Conservation (phyloP, 2,113 vertebrate genomes). For the Cyprinodon brontotheroides region DNA sequence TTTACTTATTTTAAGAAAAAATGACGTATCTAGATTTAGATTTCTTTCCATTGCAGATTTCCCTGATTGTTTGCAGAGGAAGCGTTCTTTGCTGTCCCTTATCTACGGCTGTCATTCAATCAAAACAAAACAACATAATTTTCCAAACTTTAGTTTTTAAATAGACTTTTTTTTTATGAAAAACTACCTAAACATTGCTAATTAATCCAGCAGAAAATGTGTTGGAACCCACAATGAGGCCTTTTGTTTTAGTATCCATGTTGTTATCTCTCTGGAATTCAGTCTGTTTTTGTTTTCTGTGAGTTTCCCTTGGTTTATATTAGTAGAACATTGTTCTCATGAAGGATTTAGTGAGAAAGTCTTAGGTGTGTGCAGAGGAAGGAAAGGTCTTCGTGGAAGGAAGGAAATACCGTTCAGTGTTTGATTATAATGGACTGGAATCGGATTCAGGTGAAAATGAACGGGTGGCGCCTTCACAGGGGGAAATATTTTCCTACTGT, state of each 20-base stretch:
- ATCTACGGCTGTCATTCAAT: neutral
- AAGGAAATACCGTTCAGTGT: neutral
- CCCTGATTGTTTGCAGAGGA: no score
- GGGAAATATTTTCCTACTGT: slow-evolving; percentile 39
- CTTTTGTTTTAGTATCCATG: neutral
- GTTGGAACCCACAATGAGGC: neutral
- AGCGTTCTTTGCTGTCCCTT: neutral
- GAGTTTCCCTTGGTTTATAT: neutral
- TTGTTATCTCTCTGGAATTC: neutral
- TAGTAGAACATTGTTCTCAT: neutral
- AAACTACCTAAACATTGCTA: neutral
- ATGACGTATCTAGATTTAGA: no score
- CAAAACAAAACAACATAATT: neutral
- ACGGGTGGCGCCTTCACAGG: neutral
- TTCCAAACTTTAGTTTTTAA: neutral
- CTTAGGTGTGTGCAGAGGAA: neutral
- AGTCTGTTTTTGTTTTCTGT: neutral
- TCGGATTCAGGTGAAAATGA: neutral
- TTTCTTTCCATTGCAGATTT: no score
- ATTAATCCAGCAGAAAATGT: neutral
- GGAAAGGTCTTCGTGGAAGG: neutral
- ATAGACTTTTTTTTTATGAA: neutral
- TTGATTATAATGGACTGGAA: neutral
- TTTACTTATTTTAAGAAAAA: no score
- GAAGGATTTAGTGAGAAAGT: neutral